Percentiles rank a stretch among this genome's conserved stretches.
phyloP scores from a whole-genome alignment of 2,113 vertebrate genomes.

The Phodopus roborovskii region DNA sequence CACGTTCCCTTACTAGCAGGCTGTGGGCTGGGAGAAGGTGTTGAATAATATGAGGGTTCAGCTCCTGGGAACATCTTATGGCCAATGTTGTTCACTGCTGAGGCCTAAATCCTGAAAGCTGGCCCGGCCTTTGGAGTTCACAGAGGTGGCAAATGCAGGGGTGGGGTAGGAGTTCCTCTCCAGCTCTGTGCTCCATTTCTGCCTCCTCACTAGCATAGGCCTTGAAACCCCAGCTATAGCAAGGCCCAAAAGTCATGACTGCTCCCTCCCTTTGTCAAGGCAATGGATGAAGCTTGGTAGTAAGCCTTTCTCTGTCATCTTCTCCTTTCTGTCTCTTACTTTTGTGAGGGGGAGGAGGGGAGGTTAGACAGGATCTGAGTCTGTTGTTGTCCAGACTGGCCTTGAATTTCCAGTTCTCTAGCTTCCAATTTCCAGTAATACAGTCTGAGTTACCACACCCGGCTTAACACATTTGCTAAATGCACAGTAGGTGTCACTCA shows the following conservation, averaged over 20 bases:
- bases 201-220: background rate
- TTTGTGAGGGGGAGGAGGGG: background rate
- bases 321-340: background rate
- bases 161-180: background rate
- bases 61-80: too few relatives aligned
- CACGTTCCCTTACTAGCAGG: background rate
- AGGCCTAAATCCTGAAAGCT: background rate
- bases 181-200: rapidly evolving
- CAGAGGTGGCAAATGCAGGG: rapidly evolving
- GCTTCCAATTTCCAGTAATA: background rate
- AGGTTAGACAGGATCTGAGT: background rate
- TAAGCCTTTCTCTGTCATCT: background rate
- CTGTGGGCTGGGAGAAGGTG: background rate
- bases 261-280: background rate
- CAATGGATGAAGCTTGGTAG: background rate
- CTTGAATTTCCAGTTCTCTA: background rate
- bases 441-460: background rate
- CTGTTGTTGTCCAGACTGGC: background rate
- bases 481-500: background rate
- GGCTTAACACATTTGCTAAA: background rate
- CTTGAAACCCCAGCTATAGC: background rate
- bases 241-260: rapidly evolving
- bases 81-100: rapidly evolving
- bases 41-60: rapidly evolving
- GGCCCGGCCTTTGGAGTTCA: background rate